Conservation (phyloP, 2,797 vertebrate species). For the Lophius americanus region DNA sequence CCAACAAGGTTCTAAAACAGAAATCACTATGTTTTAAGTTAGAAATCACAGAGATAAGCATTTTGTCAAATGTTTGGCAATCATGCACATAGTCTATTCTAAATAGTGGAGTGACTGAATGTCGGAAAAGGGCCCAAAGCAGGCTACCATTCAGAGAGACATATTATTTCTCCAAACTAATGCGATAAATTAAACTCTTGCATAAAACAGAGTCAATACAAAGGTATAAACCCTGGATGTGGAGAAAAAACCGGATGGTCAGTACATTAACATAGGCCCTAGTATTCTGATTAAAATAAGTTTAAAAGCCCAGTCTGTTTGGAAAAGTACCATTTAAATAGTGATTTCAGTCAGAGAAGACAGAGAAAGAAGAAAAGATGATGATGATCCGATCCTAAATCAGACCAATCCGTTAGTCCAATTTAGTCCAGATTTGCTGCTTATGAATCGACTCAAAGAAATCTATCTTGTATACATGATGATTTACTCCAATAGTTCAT, state of each 20-base stretch:
- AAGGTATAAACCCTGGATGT: constrained; percentile 74
- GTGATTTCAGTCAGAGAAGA: too few relatives aligned
- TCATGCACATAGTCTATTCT: constrained; percentile 72
- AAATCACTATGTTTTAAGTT: constrained; percentile 57
- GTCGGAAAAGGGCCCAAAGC: constrained; percentile 78
- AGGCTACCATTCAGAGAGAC: constrained; percentile 74
- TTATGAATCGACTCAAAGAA: too few relatives aligned
- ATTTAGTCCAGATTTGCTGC: too few relatives aligned
- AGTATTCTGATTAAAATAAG: too few relatives aligned
- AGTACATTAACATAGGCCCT: too few relatives aligned
- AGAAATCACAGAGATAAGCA: constrained; percentile 48
- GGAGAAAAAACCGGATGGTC: constrained; percentile 39
- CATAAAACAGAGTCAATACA: constrained; percentile 69
- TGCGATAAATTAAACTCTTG: constrained; percentile 73
- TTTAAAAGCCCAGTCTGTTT: too few relatives aligned
- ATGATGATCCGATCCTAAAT: too few relatives aligned
- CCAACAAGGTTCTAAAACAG: constrained; percentile 61
- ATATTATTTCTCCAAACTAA: constrained; percentile 75
- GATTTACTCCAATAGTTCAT: too few relatives aligned
- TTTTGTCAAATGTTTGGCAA: constrained; percentile 74
- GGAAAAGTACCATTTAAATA: too few relatives aligned
- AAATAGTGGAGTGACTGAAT: constrained; percentile 83
- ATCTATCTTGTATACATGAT: too few relatives aligned
- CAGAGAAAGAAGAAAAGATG: too few relatives aligned
- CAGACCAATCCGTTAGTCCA: too few relatives aligned